Evolutionary conservation across 2,113 vertebrate species (phyloP).

Genomic region (Siniperca knerii): DNA sequence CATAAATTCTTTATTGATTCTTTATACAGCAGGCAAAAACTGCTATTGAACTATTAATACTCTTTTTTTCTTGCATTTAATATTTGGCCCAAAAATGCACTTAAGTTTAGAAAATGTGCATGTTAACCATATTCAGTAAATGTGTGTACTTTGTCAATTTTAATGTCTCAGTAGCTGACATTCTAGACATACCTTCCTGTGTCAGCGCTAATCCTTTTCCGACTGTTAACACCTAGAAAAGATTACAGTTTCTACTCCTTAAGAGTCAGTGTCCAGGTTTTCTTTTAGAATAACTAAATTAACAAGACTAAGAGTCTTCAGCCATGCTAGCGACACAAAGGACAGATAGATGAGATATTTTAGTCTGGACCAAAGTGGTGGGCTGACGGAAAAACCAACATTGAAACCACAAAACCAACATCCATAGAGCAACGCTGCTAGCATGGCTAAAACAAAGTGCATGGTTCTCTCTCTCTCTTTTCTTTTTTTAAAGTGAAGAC

Average conservation of each 20-base stretch:
- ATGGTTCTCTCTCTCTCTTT: background rate
- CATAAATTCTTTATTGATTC: background rate
- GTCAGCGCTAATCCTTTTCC: background rate
- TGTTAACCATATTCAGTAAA: background rate
- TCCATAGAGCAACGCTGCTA: background rate
- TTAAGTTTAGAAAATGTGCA: background rate
- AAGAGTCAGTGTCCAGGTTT: background rate
- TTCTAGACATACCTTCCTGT: slow-evolving; percentile 4
- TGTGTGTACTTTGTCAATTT: background rate
- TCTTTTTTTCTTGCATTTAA: background rate
- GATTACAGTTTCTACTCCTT: slow-evolving; percentile 15
- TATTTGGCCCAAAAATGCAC: background rate
- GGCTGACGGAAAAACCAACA: background rate
- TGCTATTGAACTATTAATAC: background rate
- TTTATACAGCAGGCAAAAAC: background rate
- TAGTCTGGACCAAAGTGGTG: background rate
- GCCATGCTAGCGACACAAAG: background rate
- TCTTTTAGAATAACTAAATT: slow-evolving; percentile 5
- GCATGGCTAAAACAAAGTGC: background rate
- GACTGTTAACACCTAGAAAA: background rate
- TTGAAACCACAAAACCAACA: background rate
- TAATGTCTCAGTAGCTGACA: background rate
- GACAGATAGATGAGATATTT: background rate
- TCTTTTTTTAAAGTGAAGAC: background rate
- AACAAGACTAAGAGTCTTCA: background rate